Percentiles rank a stretch among this genome's conserved stretches.
Conservation (phyloP, 2,113 vertebrate genomes). For the Isurus oxyrinchus region DNA sequence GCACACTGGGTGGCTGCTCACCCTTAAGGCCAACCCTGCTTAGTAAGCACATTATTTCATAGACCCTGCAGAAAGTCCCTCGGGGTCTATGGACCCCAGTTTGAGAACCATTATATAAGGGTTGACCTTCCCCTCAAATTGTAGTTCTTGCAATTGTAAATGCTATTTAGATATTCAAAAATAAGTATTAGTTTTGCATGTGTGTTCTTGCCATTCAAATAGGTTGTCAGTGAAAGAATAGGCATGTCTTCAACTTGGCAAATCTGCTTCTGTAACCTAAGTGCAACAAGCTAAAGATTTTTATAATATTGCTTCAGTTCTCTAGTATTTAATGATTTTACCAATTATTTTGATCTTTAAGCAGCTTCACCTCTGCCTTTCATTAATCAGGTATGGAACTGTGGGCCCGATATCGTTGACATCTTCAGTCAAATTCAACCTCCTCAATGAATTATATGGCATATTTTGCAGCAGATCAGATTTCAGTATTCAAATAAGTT, state of each 20-base stretch:
- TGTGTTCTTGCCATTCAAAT: background rate
- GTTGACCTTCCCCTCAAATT: background rate
- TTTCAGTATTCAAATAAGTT: slow-evolving; percentile 1
- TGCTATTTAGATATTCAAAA: background rate
- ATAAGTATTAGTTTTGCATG: background rate
- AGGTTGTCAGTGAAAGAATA: background rate
- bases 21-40: background rate
- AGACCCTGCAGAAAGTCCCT: background rate
- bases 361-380: background rate
- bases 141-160: background rate
- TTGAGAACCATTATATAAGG: background rate
- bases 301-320: background rate
- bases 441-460: background rate
- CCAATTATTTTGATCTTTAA: background rate
- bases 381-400: background rate
- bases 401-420: background rate
- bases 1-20: background rate
- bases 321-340: background rate
- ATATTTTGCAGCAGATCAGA: background rate
- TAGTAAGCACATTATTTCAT: background rate
- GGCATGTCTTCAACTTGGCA: background rate
- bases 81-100: background rate
- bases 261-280: background rate
- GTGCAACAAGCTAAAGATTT: background rate
- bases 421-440: background rate